Evolutionary conservation across 2,113 vertebrate species (phyloP).

Genomic region (Erinaceus europaeus): DNA sequence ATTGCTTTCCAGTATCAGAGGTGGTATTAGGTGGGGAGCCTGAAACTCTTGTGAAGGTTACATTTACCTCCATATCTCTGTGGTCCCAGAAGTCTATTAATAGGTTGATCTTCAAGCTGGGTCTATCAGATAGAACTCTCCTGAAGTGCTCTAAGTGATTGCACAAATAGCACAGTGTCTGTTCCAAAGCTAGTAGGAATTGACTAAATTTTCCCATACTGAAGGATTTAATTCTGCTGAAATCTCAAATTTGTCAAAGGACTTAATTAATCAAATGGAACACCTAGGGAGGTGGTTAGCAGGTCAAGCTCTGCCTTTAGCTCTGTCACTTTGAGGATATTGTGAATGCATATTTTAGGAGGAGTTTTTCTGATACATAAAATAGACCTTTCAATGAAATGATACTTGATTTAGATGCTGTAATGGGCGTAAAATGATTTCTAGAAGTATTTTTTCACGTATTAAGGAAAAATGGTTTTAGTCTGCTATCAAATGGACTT

Average conservation of each 20-base stretch:
- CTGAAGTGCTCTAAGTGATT: background rate
- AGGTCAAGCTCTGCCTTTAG: slow-evolving; percentile 43
- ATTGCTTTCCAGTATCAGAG: background rate
- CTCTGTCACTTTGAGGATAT: slow-evolving; percentile 33
- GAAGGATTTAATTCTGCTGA: slow-evolving; percentile 13
- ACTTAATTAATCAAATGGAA: slow-evolving; percentile 31
- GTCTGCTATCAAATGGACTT: slow-evolving; percentile 48
- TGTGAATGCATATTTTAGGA: slow-evolving; percentile 49
- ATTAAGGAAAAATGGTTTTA: slow-evolving; percentile 59
- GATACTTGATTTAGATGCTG: background rate
- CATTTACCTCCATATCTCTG: slow-evolving; percentile 1
- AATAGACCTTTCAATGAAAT: slow-evolving; percentile 20
- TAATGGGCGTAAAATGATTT: slow-evolving; percentile 38
- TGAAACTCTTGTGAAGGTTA: slow-evolving; percentile 61
- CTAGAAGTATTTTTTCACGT: background rate
- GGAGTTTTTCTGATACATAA: slow-evolving; percentile 36
- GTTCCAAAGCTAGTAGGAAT: background rate
- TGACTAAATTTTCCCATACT: background rate
- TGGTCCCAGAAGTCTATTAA: slow-evolving; percentile 46
- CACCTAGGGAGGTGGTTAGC: slow-evolving; percentile 36
- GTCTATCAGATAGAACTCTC: slow-evolving; percentile 62
- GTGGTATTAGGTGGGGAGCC: slow-evolving; percentile 12
- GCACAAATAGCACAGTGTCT: background rate
- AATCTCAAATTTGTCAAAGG: slow-evolving; percentile 42
- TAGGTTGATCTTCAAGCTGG: slow-evolving; percentile 59